Conservation (phyloP, 2,888 invertebrate genomes). For the Crossocerus cetratus region DNA sequence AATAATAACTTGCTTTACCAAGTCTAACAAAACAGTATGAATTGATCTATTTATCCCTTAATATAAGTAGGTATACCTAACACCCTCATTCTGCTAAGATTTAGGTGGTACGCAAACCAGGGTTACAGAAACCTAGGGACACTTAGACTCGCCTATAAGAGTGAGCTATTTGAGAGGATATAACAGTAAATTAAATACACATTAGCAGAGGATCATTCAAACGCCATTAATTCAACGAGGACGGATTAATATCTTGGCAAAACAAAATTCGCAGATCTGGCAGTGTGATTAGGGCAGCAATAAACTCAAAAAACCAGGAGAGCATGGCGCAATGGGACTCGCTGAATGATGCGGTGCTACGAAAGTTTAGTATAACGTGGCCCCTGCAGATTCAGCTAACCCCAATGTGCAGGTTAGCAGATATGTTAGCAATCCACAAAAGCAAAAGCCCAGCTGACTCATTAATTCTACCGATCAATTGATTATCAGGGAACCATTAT, state of each 20-base stretch:
- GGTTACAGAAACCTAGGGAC: too few species aligned
- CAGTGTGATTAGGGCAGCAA: conserved; percentile 31
- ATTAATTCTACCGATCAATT: conserved; percentile 31
- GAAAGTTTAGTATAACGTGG: conserved; percentile 78
- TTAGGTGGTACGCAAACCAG: too few species aligned
- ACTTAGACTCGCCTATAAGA: too few species aligned
- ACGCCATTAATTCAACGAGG: too few species aligned
- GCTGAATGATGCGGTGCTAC: conserved; percentile 88
- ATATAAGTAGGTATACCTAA: too few species aligned
- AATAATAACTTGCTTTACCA: too few species aligned
- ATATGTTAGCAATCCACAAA: conserved; percentile 63
- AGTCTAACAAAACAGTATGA: too few species aligned
- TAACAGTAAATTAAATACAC: neutral
- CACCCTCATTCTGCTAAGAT: too few species aligned
- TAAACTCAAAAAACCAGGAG: conserved; percentile 57
- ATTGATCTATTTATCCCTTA: too few species aligned
- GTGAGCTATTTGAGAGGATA: too few species aligned
- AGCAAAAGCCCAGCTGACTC: conserved; percentile 57
- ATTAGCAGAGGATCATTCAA: neutral
- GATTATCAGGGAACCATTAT: too few species aligned
- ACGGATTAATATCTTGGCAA: too few species aligned
- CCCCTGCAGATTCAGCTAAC: conserved; percentile 80
- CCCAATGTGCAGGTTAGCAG: conserved; percentile 67
- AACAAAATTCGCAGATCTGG: conserved; percentile 11
- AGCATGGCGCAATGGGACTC: conserved; percentile 77